These are phyloP conservation scores for Agrypnus murinus DNA, from an alignment of 2,888 invertebrate species.

Conservation along the genomic window DNA sequence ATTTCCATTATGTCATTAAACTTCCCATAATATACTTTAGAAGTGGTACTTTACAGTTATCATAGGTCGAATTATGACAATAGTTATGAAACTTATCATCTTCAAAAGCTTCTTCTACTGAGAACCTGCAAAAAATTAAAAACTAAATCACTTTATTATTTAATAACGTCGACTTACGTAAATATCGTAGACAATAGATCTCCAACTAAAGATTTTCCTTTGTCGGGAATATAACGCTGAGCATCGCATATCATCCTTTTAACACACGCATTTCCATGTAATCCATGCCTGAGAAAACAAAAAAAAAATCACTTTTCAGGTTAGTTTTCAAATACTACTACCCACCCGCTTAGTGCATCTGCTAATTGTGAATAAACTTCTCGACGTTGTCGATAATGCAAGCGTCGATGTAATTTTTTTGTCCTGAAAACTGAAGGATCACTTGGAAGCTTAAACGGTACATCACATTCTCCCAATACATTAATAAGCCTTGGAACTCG, in stretches of 20 bases:
- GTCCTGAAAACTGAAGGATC: slow-evolving; percentile 68
- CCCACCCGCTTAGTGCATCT: slow-evolving; percentile 54
- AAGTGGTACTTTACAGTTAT: slow-evolving; percentile 55
- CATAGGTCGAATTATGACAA: slow-evolving; percentile 52
- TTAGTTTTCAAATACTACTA: slow-evolving; percentile 17
- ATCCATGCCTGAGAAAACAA: slow-evolving; percentile 73
- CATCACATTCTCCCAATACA: slow-evolving; percentile 75
- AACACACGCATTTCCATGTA: slow-evolving; percentile 79
- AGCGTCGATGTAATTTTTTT: slow-evolving; percentile 62
- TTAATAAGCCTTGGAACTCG: slow-evolving; percentile 76
- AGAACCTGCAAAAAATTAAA: slow-evolving; percentile 18
- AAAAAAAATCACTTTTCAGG: no score
- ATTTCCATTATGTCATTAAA: slow-evolving; percentile 17
- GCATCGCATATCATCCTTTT: slow-evolving; percentile 82
- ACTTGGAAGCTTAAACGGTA: slow-evolving; percentile 73
- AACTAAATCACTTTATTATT: neutral
- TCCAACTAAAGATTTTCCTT: slow-evolving; percentile 79
- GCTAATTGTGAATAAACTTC: slow-evolving; percentile 71
- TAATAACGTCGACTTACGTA: slow-evolving; percentile 71
- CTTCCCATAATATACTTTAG: slow-evolving; percentile 55
- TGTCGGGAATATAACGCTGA: slow-evolving; percentile 73
- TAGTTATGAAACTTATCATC: slow-evolving; percentile 45
- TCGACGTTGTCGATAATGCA: slow-evolving; percentile 73
- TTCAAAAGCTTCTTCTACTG: slow-evolving; percentile 11
- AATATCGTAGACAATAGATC: slow-evolving; percentile 79